Base-by-base conservation (phyloP, 2,888 invertebrate species). In the Conistra vaccinii region DNA sequence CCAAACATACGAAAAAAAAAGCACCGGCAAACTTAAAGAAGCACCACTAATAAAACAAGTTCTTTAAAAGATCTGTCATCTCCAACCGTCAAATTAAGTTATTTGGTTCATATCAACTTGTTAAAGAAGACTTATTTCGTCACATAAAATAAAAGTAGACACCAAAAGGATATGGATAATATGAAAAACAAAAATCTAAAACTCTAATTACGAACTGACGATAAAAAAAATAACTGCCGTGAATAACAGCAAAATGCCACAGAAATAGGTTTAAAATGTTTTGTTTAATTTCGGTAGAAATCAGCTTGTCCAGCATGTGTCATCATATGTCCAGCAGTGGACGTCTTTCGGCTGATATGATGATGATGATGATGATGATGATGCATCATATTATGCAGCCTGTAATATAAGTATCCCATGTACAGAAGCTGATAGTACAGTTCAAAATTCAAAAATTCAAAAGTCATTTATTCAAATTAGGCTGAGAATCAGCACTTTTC, bases 121-220 rank as follows among this genome's bases (percentile, higher is more conserved):
- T 20, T 23, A 23, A 9, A 32, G 12, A 14, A 32, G 26, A 39
- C 7, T 26, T 48, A 35, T 45, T 63, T n/a, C 63, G 32, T 61
- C 29, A 17, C 17, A 23, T 60, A 26, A 26, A 51, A 14, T 42
- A 68, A 29, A 68, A 42, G 2, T 4, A 71, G 12, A n/a, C 53
- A 55, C 26, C 14, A 70, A 69, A 62, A 75, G 23, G 10, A 42
- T 32, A n/a, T n/a, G n/a, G n/a, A n/a, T n/a, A n/a, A n/a, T n/a
- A n/a, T n/a, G n/a, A n/a, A n/a, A n/a, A n/a, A n/a, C n/a, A n/a
- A n/a, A n/a, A n/a, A n/a, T n/a, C n/a, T n/a, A n/a, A n/a, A n/a
- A n/a, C n/a, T n/a, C n/a, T 35, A 51, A 23, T 67, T 9, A 68
- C 23, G 35, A 48, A 60, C 17, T 73, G 17, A 23, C 5, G 39